These are phyloP conservation scores for Heliconius eleuchia DNA, from an alignment of 1,140 invertebrate genomes.

Conservation along the genomic window DNA sequence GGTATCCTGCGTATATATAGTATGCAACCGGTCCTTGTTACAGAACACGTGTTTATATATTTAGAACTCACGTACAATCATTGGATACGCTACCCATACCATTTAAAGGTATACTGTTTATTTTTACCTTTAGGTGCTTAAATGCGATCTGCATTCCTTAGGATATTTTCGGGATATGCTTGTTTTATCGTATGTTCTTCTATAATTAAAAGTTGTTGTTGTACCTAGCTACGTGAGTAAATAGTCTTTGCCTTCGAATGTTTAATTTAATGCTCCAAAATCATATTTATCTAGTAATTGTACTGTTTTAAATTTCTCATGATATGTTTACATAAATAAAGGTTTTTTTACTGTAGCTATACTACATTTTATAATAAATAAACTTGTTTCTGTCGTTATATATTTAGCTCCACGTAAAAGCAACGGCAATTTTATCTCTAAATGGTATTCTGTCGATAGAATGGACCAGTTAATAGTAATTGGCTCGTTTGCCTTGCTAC, in stretches of 20 bases:
- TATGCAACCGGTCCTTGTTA: constrained; percentile 27
- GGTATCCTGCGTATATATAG: constrained; percentile 8
- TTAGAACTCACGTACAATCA: constrained; percentile 32
- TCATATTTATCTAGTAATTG: no score
- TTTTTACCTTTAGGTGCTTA: constrained; percentile 19
- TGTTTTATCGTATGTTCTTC: no score
- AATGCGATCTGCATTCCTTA: neutral
- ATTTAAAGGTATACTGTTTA: constrained; percentile 35
- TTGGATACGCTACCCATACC: constrained; percentile 21
- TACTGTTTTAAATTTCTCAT: no score
- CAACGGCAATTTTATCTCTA: neutral
- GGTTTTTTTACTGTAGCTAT: neutral
- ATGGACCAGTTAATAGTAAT: constrained; percentile 2
- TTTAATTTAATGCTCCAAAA: no score
- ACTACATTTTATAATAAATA: neutral
- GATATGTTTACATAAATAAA: neutral
- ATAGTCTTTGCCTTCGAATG: no score
- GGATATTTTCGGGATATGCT: no score
- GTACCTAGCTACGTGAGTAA: no score
- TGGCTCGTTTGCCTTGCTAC: constrained; percentile 9
- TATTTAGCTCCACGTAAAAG: constrained; percentile 22
- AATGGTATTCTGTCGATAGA: constrained; percentile 6
- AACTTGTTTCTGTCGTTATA: constrained; percentile 30
- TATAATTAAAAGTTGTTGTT: no score
- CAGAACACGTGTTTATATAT: constrained; percentile 35